phyloP scores from a whole-genome alignment of 1,140 invertebrate genomes.

The Drosophila rhopaloa region DNA sequence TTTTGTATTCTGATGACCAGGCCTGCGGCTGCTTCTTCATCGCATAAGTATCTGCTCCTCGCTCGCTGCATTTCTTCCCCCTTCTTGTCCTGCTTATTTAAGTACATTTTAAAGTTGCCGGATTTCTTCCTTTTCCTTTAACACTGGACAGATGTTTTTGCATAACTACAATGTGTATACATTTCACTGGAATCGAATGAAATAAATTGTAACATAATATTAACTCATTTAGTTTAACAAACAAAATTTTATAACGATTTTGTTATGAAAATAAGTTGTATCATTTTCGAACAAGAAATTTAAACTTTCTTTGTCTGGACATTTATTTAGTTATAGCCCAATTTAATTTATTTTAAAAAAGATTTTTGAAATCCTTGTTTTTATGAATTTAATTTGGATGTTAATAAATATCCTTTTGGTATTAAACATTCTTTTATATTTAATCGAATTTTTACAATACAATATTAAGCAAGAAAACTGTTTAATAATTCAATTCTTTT shows the following conservation, averaged over 20 bases:
- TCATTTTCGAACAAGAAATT: no score
- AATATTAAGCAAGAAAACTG: no score
- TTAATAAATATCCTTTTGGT: no score
- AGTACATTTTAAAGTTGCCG: slow-evolving; percentile 27
- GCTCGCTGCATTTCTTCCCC: slow-evolving; percentile 3
- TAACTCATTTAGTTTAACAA: not conserved
- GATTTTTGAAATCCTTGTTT: no score
- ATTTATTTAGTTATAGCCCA: no score
- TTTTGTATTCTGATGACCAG: slow-evolving; percentile 56
- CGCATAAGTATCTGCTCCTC: slow-evolving; percentile 11
- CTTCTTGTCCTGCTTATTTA: slow-evolving; percentile 16
- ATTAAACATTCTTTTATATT: not conserved
- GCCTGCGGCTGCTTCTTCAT: slow-evolving; percentile 27
- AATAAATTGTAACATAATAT: not conserved
- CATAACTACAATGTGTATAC: not conserved
- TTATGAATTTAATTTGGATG: no score
- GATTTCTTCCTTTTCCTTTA: slow-evolving; percentile 25
- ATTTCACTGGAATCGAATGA: not conserved
- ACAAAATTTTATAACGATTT: no score
- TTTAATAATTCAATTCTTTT: no score
- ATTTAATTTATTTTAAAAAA: no score
- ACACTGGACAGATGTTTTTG: slow-evolving; percentile 14
- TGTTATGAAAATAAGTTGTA: no score
- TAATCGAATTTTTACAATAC: not conserved
- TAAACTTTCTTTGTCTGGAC: no score